These are phyloP conservation scores for Brachyistius frenatus DNA, from an alignment of 2,113 vertebrate species.

Conservation along the genomic window DNA sequence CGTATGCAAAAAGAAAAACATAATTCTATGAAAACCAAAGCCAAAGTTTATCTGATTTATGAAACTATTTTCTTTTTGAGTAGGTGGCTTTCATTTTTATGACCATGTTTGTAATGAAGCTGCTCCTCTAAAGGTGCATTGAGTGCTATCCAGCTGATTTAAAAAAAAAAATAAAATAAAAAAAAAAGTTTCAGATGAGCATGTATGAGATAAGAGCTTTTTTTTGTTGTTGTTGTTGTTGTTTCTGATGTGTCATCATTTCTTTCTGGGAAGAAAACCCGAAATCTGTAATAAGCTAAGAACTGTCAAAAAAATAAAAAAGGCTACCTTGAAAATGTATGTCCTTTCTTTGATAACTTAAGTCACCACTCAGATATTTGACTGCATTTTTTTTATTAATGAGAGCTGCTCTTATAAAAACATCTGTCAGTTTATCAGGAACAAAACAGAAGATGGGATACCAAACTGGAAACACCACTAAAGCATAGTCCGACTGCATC, in stretches of 20 bases:
- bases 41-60: conserved; percentile 62
- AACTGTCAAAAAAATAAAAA: conserved; percentile 35
- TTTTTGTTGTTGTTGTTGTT: background rate
- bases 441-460: background rate
- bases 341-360: conserved; percentile 6
- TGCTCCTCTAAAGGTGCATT: background rate
- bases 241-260: conserved; percentile 51
- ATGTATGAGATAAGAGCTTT: conserved; percentile 3
- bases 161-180: no score
- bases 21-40: conserved; percentile 48
- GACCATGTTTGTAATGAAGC: conserved; percentile 37
- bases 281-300: conserved; percentile 45
- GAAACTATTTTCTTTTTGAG: conserved; percentile 12
- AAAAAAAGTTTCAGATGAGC: background rate
- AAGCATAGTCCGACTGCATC: background rate
- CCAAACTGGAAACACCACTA: background rate
- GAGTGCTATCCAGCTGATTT: background rate
- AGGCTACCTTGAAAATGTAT: conserved; percentile 15
- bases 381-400: conserved; percentile 2
- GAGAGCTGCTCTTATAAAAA: background rate
- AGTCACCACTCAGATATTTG: background rate
- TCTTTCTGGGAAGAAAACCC: conserved; percentile 34
- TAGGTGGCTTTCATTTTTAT: conserved; percentile 53
- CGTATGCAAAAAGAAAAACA: conserved; percentile 29
- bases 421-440: background rate